A percentile compares a stretch with the other conserved stretches of the same genome.
These are phyloP conservation scores for Pollenia labialis DNA, from an alignment of 2,888 invertebrate species.

Conservation along the genomic window DNA sequence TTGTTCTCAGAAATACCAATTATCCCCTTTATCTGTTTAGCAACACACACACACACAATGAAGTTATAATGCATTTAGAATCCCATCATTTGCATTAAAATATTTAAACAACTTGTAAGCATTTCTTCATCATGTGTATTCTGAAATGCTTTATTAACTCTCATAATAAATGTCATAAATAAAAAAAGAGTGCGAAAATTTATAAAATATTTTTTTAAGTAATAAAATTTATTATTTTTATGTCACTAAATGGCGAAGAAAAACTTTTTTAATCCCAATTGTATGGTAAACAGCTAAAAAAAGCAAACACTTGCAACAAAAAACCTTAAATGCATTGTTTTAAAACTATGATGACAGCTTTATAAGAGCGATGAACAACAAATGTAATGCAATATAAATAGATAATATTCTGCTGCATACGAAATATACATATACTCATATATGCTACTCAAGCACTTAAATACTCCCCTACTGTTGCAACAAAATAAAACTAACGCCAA, in stretches of 20 bases:
- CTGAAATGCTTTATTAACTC: not conserved
- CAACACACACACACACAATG: not conserved
- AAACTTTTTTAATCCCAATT: conserved; percentile 50
- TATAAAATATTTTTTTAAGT: conserved; percentile 17
- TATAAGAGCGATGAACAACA: conserved; percentile 51
- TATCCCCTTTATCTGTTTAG: not conserved
- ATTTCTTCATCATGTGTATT: not conserved
- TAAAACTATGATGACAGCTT: conserved; percentile 61
- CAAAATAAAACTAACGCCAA: not conserved
- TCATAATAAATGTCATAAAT: conserved; percentile 25
- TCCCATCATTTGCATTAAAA: conserved; percentile 24
- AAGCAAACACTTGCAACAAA: not conserved
- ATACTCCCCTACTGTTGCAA: not conserved
- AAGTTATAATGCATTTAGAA: not conserved
- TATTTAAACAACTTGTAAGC: conserved; percentile 8
- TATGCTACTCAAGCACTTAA: conserved; percentile 16
- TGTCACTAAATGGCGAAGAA: conserved; percentile 31
- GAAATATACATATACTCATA: not conserved
- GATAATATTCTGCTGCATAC: not conserved
- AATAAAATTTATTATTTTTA: conserved; percentile 41
- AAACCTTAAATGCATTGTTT: conserved; percentile 48
- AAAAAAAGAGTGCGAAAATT: conserved; percentile 42
- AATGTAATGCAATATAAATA: conserved; percentile 27
- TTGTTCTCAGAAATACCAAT: not conserved
- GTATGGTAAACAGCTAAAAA: conserved; percentile 4